phyloP scores from a whole-genome alignment of 2,797 vertebrate genomes.

The Gymnoscopelus microlampas region DNA sequence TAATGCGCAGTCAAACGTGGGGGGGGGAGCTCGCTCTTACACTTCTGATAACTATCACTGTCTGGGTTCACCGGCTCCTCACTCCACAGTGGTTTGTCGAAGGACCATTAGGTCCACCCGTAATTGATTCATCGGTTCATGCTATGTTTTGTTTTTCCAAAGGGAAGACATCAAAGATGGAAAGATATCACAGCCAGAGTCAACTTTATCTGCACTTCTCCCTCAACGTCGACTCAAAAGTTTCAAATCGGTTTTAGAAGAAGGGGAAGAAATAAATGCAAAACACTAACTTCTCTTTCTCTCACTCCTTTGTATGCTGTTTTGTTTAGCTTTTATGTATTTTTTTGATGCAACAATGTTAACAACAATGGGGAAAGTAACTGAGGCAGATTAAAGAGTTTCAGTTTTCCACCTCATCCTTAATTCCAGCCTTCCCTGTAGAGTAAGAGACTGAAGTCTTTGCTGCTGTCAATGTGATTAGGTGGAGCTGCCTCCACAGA shows the following conservation, averaged over 20 bases:
- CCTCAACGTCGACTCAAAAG: slow-evolving; percentile 54
- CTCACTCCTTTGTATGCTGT: slow-evolving; percentile 65
- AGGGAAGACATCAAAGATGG: slow-evolving; percentile 62
- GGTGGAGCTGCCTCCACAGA: slow-evolving; percentile 77
- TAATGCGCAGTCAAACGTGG: slow-evolving; percentile 49
- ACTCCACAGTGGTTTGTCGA: slow-evolving; percentile 53
- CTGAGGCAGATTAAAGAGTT: slow-evolving; percentile 80
- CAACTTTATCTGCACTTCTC: slow-evolving; percentile 60
- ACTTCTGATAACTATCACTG: slow-evolving; percentile 61
- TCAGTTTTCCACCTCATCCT: slow-evolving; percentile 50
- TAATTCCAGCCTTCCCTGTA: slow-evolving; percentile 73
- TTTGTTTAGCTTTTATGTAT: slow-evolving; percentile 46
- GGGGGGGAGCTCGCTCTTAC: slow-evolving; percentile 49
- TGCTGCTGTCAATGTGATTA: slow-evolving; percentile 82
- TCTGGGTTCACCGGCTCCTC: slow-evolving; percentile 39
- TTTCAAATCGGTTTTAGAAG: slow-evolving; percentile 64
- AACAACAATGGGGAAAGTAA: slow-evolving; percentile 70
- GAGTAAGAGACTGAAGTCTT: slow-evolving; percentile 71
- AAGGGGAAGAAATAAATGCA: slow-evolving; percentile 30
- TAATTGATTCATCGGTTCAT: slow-evolving; percentile 68
- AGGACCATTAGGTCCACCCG: slow-evolving; percentile 58
- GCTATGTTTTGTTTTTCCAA: slow-evolving; percentile 46
- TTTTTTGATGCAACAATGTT: slow-evolving; percentile 57
- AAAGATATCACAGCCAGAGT: slow-evolving; percentile 59
- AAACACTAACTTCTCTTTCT: slow-evolving; percentile 49